Evolutionary conservation across 2,113 vertebrate species (phyloP).

Genomic region (Muntiacus reevesi): DNA sequence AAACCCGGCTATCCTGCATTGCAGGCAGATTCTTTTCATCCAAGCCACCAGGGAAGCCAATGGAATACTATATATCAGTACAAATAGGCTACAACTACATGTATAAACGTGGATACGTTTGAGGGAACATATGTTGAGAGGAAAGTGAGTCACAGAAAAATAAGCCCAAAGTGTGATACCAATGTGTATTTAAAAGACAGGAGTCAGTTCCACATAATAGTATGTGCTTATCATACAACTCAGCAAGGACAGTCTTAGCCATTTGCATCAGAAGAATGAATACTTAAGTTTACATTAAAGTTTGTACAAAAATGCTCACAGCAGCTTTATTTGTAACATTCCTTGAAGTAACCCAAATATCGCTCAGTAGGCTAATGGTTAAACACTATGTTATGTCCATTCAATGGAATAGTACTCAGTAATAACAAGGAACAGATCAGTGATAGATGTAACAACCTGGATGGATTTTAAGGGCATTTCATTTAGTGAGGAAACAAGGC

Average conservation of each 20-base stretch:
- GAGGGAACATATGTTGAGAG: background rate
- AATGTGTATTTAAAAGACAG: background rate
- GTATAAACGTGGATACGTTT: background rate
- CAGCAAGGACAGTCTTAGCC: background rate
- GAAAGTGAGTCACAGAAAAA: background rate
- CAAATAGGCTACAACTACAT: background rate
- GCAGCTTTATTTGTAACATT: background rate
- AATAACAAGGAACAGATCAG: background rate
- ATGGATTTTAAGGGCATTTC: background rate
- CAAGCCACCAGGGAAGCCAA: background rate
- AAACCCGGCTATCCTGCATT: background rate
- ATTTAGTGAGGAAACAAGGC: background rate
- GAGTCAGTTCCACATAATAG: background rate
- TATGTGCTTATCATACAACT: background rate
- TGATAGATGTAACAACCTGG: background rate
- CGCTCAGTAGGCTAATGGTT: background rate
- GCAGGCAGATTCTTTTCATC: background rate
- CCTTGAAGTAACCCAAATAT: background rate
- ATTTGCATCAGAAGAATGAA: background rate
- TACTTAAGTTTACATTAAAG: background rate
- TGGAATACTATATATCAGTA: background rate
- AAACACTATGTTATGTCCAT: background rate
- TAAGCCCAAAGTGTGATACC: background rate
- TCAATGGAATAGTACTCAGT: background rate
- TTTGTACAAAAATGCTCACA: background rate